Percentiles rank a stretch among this genome's conserved stretches.
These are phyloP conservation scores for Myiothlypis chrysogaster DNA, from an alignment of 2,797 vertebrate species.

Conservation along the genomic window DNA sequence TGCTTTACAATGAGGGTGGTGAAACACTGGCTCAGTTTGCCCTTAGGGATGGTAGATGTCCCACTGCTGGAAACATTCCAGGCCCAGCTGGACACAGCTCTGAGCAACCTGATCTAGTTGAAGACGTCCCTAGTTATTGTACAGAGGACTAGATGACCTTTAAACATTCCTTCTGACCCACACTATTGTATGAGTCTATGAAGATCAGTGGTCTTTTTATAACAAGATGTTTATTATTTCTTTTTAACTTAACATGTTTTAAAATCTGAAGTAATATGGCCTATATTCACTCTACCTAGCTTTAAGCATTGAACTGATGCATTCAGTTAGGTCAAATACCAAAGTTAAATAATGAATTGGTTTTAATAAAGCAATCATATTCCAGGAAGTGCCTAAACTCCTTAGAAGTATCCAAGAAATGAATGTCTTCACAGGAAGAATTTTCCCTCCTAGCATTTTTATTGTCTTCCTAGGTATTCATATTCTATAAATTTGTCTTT, in stretches of 20 bases:
- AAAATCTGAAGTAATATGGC: background rate
- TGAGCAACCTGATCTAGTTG: background rate
- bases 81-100: background rate
- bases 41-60: background rate
- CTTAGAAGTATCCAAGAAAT: background rate
- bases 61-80: background rate
- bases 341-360: background rate
- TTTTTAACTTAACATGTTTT: background rate
- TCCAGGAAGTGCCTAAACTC: background rate
- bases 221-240: background rate
- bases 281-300: background rate
- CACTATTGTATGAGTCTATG: background rate
- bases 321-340: background rate
- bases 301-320: background rate
- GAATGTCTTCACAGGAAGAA: background rate
- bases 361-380: background rate
- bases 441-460: background rate
- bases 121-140: background rate
- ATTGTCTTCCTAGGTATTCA: background rate
- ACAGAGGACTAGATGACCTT: background rate
- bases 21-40: background rate
- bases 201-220: background rate
- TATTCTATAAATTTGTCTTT: conserved; percentile 10
- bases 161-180: background rate
- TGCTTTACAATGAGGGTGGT: background rate